phyloP scores from a whole-genome alignment of 2,113 vertebrate genomes.

The Osmerus mordax region DNA sequence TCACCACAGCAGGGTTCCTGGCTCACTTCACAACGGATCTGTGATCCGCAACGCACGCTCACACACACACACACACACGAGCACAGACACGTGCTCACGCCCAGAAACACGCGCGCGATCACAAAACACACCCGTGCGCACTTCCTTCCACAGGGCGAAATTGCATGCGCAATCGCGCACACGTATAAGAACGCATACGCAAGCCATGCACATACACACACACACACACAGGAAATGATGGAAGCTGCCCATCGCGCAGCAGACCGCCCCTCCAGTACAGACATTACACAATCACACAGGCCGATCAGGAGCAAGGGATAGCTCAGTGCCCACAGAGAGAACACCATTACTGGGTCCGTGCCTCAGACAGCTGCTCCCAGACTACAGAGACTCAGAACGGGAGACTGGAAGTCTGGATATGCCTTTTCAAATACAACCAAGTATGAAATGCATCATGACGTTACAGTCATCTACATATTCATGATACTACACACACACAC shows the following conservation, averaged over 20 bases:
- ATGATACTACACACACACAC: background rate
- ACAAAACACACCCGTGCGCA: constrained; percentile 3
- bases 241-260: background rate
- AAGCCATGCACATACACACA: background rate
- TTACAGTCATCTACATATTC: too few species aligned
- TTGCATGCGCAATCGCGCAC: constrained; percentile 2
- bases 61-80: constrained; percentile 7
- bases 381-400: too few species aligned
- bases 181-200: background rate
- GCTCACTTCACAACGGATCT: constrained; percentile 32
- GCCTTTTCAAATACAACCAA: too few species aligned
- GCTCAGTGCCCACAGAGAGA: too few species aligned
- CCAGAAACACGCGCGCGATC: constrained; percentile 3
- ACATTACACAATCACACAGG: constrained; percentile 14
- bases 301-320: background rate
- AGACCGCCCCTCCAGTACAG: background rate
- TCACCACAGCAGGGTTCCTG: constrained; percentile 44
- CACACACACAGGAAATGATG: background rate
- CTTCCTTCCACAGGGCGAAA: background rate
- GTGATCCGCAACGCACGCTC: background rate
- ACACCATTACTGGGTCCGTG: too few species aligned
- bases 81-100: background rate
- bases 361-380: too few species aligned
- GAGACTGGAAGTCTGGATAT: too few species aligned
- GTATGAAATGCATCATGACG: too few species aligned